Evolutionary conservation across 2,797 vertebrate genomes (phyloP), one percentile per base, ranked within the genome.

Genomic region (Stomatorhinus walkeri): DNA sequence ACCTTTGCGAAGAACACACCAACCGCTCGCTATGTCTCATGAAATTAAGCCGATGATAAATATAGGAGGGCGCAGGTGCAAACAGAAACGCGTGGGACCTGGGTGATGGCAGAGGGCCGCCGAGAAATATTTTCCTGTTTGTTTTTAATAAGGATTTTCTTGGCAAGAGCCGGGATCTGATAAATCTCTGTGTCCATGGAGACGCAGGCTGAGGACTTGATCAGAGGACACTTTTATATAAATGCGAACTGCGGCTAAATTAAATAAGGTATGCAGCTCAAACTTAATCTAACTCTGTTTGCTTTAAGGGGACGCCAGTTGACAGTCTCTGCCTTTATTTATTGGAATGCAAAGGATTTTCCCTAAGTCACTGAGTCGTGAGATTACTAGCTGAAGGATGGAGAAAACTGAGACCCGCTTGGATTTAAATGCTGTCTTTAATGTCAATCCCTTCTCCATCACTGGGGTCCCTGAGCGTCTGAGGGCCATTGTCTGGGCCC

Each of bases 291-390:
- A 91, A 92, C 90, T 91, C 90, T 91, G 90, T 92, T 91, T 91
- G 88, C 89, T 52, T 72, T 72, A 24, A 59, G 79, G 88, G 88
- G 24, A 88, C 89, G 61, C 48, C 16, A 51, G 79, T 90, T 89
- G 87, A 90, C 81, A 87, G 86, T 72, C 64, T 79, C 81, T 88
- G 87, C 87, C 79, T 89, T 90, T 92, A 91, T 94, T 95, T 94
- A 94, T 94, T 94, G 93, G 93, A 93, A 94, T 94, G 91, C 91
- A 89, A 90, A 89, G 93, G 95, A 95, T 96, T 95, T 94, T 94
- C 93, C 95, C 93, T 94, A 93, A 95, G 92, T 92, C 95, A 95
- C 91, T 95, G 95, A 95, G 90, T 95, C 93, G 92, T 95, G 95
- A 96, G 95, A 95, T 96, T 96, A 93, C 93, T 93, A 92, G 92